Percentiles rank a stretch among this genome's conserved stretches.
phyloP scores from a whole-genome alignment of 2,797 vertebrate species.

The Tapirus indicus region DNA sequence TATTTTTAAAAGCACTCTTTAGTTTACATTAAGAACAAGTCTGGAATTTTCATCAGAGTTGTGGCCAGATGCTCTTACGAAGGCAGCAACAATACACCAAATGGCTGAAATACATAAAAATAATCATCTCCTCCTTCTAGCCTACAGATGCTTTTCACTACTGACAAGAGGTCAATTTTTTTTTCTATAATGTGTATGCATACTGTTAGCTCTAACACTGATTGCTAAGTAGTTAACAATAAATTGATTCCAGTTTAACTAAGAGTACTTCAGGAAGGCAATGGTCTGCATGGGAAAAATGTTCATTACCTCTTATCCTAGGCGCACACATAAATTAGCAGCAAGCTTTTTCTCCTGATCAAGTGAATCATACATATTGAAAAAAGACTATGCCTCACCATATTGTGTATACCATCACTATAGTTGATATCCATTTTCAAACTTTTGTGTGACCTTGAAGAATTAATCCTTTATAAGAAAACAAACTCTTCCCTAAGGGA shows the following conservation, averaged over 20 bases:
- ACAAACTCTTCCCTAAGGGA: conserved; percentile 71
- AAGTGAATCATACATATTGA: conserved; percentile 59
- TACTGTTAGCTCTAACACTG: conserved; percentile 79
- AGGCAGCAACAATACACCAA: conserved; percentile 12
- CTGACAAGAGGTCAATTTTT: conserved; percentile 81
- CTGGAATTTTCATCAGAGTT: background rate
- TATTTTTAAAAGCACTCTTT: conserved; percentile 1
- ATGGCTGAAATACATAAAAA: conserved; percentile 71
- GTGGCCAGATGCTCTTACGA: conserved; percentile 61
- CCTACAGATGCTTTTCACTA: conserved; percentile 44
- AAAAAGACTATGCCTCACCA: background rate
- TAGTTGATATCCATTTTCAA: background rate
- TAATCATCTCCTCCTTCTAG: background rate
- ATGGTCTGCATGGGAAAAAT: conserved; percentile 79
- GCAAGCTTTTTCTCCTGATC: conserved; percentile 57
- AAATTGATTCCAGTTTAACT: conserved; percentile 79
- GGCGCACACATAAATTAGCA: conserved; percentile 71
- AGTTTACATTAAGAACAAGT: background rate
- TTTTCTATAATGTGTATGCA: conserved; percentile 45
- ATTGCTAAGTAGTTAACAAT: conserved; percentile 75
- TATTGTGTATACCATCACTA: background rate
- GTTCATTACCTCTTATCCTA: conserved; percentile 61
- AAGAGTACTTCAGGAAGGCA: conserved; percentile 75
- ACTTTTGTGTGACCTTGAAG: conserved; percentile 49
- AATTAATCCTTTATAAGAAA: conserved; percentile 69